These are phyloP conservation scores for Montipora foliosa DNA, from an alignment of 64 coral and sea anemone genomes.

Conservation along the genomic window DNA sequence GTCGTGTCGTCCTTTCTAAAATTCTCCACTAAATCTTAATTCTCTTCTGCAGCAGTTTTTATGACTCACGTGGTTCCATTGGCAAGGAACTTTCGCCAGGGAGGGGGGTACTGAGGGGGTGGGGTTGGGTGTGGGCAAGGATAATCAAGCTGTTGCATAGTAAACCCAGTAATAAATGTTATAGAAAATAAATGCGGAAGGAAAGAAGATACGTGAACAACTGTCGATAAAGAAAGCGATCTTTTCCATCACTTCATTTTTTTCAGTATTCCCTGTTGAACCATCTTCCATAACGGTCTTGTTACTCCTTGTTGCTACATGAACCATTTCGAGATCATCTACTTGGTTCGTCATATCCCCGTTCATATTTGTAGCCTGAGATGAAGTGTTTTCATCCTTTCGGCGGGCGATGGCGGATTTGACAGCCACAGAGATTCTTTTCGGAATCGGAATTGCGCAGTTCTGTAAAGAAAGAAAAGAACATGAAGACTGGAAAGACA, in stretches of 20 bases:
- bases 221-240: slow-evolving; percentile 19
- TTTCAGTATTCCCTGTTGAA: neutral
- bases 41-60: too few relatives aligned
- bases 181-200: slow-evolving; percentile 12
- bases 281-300: neutral
- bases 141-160: neutral
- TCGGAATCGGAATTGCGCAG: neutral
- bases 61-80: too few relatives aligned
- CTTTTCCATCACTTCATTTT: neutral
- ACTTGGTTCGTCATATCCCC: neutral
- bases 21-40: too few relatives aligned
- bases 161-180: slow-evolving; percentile 55
- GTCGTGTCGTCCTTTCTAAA: too few relatives aligned
- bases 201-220: slow-evolving; percentile 50
- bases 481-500: too few relatives aligned
- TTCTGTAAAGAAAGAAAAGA: neutral
- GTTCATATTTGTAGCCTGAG: neutral
- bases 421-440: neutral
- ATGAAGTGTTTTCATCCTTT: neutral
- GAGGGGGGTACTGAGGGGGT: too few relatives aligned
- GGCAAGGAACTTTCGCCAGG: too few relatives aligned
- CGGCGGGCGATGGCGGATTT: neutral
- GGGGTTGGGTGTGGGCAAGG: too few relatives aligned
- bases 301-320: neutral
- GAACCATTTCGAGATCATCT: slow-evolving; percentile 31